phyloP scores from a whole-genome alignment of 2,888 invertebrate genomes.

The Agrotis ipsilon region DNA sequence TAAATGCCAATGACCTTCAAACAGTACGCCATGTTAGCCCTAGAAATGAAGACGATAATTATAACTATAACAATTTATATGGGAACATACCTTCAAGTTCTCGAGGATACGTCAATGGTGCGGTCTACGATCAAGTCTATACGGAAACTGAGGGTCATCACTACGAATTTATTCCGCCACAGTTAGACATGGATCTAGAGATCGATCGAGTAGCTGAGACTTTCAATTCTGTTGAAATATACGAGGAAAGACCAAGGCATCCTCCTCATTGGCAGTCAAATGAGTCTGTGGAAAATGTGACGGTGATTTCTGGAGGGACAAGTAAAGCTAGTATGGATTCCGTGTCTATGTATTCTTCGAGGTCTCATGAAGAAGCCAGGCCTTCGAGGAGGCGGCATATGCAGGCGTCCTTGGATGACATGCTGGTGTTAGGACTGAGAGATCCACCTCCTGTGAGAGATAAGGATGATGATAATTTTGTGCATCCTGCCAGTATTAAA shows the following conservation, averaged over 20 bases:
- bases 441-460: conserved; percentile 71
- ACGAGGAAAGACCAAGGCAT: conserved; percentile 80
- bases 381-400: conserved; percentile 79
- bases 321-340: conserved; percentile 89
- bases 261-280: conserved; percentile 80
- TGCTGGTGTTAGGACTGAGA: conserved; percentile 87
- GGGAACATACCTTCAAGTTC: conserved; percentile 82
- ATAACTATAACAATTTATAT: conserved; percentile 87
- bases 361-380: conserved; percentile 90
- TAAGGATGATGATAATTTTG: conserved; percentile 85
- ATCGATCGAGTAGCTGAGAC: conserved; percentile 81
- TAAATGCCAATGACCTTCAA: conserved; percentile 82
- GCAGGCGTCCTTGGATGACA: conserved; percentile 91
- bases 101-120: conserved; percentile 77
- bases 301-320: conserved; percentile 83
- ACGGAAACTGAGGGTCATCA: conserved; percentile 86
- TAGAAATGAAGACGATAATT: conserved; percentile 85
- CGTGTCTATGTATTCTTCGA: conserved; percentile 91
- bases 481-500: conserved; percentile 85
- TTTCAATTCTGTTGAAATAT: conserved; percentile 86
- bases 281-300: conserved; percentile 91
- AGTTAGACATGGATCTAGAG: conserved; percentile 79
- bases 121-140: conserved; percentile 85
- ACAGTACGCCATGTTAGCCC: conserved; percentile 78
- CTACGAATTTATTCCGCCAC: conserved; percentile 82